Percentiles rank a stretch among this genome's conserved stretches.
Conservation (phyloP, 2,113 vertebrate genomes). For the Anseranas semipalmata region DNA sequence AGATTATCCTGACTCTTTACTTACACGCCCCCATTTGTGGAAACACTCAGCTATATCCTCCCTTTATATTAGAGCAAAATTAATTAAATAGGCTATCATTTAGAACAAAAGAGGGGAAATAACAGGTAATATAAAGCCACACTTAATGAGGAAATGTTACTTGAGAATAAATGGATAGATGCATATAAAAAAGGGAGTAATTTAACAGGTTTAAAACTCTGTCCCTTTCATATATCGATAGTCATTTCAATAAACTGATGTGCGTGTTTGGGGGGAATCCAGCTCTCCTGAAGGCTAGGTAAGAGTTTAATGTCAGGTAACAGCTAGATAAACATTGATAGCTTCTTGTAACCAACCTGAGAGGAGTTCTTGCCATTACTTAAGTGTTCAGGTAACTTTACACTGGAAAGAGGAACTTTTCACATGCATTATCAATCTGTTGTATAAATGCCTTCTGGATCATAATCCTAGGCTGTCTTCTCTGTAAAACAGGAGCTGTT, state of each 20-base stretch:
- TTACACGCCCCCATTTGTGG: not conserved
- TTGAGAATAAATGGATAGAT: not conserved
- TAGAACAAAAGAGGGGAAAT: slow-evolving; percentile 38
- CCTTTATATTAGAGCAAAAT: slow-evolving; percentile 42
- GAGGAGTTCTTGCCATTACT: not conserved
- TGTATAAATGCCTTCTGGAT: not conserved
- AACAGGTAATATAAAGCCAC: not conserved
- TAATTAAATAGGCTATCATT: slow-evolving; percentile 45
- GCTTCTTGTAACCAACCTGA: not conserved
- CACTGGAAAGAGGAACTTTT: not conserved
- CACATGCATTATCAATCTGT: not conserved
- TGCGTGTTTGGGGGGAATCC: not conserved
- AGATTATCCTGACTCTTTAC: not conserved
- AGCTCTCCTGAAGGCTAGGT: not conserved
- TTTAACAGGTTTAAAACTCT: not conserved
- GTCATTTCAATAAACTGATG: not conserved
- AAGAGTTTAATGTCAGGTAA: not conserved
- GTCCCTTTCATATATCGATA: not conserved
- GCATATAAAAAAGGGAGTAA: not conserved
- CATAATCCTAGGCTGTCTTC: not conserved
- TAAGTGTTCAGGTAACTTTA: not conserved
- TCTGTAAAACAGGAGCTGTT: not conserved
- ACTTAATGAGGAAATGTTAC: slow-evolving; percentile 11
- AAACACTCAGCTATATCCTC: slow-evolving; percentile 32
- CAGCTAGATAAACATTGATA: not conserved